phyloP scores from a whole-genome alignment of 2,113 vertebrate genomes.

The Miniopterus natalensis region DNA sequence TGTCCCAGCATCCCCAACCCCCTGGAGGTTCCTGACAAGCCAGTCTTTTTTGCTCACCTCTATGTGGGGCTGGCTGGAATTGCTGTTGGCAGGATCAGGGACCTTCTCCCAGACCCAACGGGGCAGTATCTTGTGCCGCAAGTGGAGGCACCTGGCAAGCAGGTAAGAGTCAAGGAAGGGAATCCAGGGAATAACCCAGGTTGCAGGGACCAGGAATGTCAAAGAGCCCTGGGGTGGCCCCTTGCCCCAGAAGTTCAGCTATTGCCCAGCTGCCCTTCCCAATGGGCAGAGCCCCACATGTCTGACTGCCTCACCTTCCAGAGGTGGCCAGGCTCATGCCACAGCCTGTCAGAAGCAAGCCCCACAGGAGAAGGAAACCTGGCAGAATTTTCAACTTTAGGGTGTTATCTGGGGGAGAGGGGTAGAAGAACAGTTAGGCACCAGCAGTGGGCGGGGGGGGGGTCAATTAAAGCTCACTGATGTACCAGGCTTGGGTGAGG shows the following conservation, averaged over 20 bases:
- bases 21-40: background rate
- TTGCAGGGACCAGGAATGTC: background rate
- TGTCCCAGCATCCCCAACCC: background rate
- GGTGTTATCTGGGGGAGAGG: constrained; percentile 25
- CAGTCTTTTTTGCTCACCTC: constrained; percentile 67
- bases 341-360: constrained; percentile 36
- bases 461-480: background rate
- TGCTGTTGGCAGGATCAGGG: constrained; percentile 82
- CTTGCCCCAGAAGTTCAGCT: background rate
- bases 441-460: no score
- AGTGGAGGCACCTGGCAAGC: constrained; percentile 61
- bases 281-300: background rate
- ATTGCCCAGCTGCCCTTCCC: background rate
- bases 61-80: background rate
- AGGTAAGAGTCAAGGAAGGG: background rate
- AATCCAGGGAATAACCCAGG: background rate
- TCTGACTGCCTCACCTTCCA: constrained; percentile 56
- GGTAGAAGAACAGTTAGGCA: background rate
- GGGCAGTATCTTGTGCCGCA: constrained; percentile 76
- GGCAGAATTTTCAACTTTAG: constrained; percentile 61
- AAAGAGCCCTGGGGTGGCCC: background rate
- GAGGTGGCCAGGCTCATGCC: background rate
- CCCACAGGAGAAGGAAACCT: constrained; percentile 9
- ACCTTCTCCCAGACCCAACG: constrained; percentile 80
- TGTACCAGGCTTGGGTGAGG: rapidly evolving